Conservation (phyloP, 2,888 invertebrate genomes). For the Arge pagana region DNA sequence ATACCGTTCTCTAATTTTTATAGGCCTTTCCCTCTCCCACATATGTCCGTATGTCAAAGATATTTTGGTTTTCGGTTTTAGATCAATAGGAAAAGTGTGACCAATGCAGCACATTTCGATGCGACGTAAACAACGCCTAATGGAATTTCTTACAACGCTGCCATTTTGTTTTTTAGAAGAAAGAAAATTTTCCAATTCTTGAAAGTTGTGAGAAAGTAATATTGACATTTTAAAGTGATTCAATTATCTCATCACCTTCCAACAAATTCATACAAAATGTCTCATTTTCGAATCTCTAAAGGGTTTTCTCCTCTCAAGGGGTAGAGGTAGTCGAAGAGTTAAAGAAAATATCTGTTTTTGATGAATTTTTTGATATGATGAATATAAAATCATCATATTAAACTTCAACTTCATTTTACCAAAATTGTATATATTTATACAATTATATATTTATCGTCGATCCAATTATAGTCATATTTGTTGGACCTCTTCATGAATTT, state of each 20-base stretch:
- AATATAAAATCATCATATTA: no score
- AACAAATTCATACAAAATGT: neutral
- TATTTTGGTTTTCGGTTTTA: no score
- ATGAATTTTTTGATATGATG: no score
- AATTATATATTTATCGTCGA: no score
- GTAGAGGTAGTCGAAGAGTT: no score
- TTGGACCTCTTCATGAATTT: no score
- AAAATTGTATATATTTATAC: no score
- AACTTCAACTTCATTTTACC: no score
- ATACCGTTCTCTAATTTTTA: neutral
- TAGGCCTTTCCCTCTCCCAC: neutral
- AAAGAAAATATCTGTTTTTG: no score
- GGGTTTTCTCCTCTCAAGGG: neutral
- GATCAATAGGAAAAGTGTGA: neutral
- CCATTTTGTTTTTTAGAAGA: neutral
- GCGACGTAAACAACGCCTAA: neutral
- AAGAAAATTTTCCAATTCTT: neutral
- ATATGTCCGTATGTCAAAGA: neutral
- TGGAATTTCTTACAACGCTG: neutral
- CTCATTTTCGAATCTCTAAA: neutral
- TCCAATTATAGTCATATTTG: no score
- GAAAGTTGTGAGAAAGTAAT: neutral
- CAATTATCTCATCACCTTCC: neutral
- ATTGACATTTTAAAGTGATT: neutral
- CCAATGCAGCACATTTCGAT: neutral